Evolutionary conservation across 2,113 vertebrate species (phyloP).

Genomic region (Mobula hypostoma): DNA sequence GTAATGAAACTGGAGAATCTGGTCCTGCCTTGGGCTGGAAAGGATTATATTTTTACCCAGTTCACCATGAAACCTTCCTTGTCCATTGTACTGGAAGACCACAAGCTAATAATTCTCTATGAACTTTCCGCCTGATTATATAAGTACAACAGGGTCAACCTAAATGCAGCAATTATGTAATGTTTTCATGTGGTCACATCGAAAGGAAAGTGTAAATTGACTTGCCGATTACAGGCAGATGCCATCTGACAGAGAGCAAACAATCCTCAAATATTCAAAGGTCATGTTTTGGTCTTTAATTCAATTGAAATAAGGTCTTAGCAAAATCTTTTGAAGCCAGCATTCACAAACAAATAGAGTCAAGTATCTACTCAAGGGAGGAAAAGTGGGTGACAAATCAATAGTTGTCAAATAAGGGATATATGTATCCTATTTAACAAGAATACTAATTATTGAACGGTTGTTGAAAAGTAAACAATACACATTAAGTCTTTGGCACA

Average conservation of each 20-base stretch:
- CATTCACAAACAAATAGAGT: not conserved
- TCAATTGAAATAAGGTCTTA: not conserved
- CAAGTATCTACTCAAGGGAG: not conserved
- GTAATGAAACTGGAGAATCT: not conserved
- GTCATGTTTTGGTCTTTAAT: not conserved
- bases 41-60: not conserved
- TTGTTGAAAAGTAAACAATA: not conserved
- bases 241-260: not conserved
- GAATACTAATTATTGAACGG: not conserved
- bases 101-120: not conserved
- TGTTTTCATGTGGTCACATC: not conserved
- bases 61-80: constrained; percentile 18
- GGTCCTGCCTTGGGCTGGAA: not conserved
- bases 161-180: not conserved
- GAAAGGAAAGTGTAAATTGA: constrained; percentile 20
- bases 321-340: not conserved
- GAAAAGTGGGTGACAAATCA: not conserved
- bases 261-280: not conserved
- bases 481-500: not conserved
- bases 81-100: constrained; percentile 2
- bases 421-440: not conserved
- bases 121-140: constrained; percentile 1
- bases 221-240: constrained; percentile 14
- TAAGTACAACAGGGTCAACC: not conserved
- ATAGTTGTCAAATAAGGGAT: not conserved